Percentiles rank a stretch among this genome's conserved stretches.
Evolutionary conservation across 2,797 vertebrate species (phyloP).

Genomic region (Tachyglossus aculeatus): DNA sequence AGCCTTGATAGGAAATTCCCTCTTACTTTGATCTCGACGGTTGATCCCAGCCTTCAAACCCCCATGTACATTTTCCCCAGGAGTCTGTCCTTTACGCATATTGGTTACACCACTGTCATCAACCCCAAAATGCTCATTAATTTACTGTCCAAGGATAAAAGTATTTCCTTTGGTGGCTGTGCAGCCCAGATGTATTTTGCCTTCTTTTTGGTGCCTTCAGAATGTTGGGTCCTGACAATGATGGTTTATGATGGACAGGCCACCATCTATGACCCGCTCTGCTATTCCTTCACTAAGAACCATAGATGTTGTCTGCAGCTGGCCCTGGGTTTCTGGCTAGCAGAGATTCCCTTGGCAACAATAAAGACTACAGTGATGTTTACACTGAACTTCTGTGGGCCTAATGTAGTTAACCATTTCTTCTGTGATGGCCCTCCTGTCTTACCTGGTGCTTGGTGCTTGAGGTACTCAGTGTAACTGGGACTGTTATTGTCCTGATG

Average conservation of each 20-base stretch:
- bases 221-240: slow-evolving; percentile 39
- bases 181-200: slow-evolving; percentile 43
- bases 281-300: slow-evolving; percentile 12
- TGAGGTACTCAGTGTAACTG: too few relatives aligned
- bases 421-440: too few relatives aligned
- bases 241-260: slow-evolving; percentile 53
- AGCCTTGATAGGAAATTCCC: slow-evolving; percentile 44
- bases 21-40: slow-evolving; percentile 41
- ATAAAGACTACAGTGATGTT: too few relatives aligned
- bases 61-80: slow-evolving; percentile 64
- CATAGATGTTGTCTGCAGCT: too few relatives aligned
- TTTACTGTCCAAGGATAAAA: slow-evolving; percentile 24
- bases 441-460: too few relatives aligned
- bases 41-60: slow-evolving; percentile 23
- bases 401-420: too few relatives aligned
- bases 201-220: slow-evolving; percentile 33
- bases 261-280: slow-evolving; percentile 33
- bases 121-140: slow-evolving; percentile 49
- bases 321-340: too few relatives aligned
- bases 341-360: too few relatives aligned
- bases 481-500: too few relatives aligned
- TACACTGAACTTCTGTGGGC: too few relatives aligned
- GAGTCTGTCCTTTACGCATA: slow-evolving; percentile 51
- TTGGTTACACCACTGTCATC: slow-evolving; percentile 49
- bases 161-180: slow-evolving; percentile 47